A percentile compares a stretch with the other conserved stretches of the same genome.
These are phyloP conservation scores for Syngnathoides biaculeatus DNA, from an alignment of 2,113 vertebrate species.

Conservation along the genomic window DNA sequence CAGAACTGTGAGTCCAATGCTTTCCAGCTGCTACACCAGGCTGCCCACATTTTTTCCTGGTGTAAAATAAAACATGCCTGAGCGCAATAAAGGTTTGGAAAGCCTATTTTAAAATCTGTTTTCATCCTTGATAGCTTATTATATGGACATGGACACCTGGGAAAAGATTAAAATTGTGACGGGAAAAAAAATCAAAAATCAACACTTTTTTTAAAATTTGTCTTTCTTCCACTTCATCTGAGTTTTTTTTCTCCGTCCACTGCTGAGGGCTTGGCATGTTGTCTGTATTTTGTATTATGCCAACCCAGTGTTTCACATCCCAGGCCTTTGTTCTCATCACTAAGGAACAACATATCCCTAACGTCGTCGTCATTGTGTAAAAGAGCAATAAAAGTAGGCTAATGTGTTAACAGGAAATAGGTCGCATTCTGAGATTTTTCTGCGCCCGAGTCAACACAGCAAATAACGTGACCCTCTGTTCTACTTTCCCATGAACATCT, in stretches of 20 bases:
- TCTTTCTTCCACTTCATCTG: not conserved
- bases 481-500: not conserved
- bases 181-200: too few relatives aligned
- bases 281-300: slow-evolving; percentile 10
- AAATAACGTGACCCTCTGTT: not conserved
- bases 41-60: too few relatives aligned
- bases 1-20: too few relatives aligned
- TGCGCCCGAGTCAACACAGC: not conserved
- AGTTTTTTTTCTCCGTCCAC: not conserved
- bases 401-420: slow-evolving; percentile 15
- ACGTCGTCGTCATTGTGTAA: not conserved
- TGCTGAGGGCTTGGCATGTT: not conserved
- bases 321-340: slow-evolving; percentile 17
- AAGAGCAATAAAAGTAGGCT: slow-evolving; percentile 20
- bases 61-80: too few relatives aligned
- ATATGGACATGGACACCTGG: too few relatives aligned
- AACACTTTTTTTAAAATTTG: not conserved
- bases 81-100: too few relatives aligned
- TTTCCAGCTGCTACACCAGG: too few relatives aligned
- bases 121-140: too few relatives aligned
- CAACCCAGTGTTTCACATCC: slow-evolving; percentile 20
- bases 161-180: too few relatives aligned
- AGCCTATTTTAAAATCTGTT: too few relatives aligned
- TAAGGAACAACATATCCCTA: slow-evolving; percentile 12
- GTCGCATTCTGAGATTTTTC: not conserved